Percentiles rank a stretch among this genome's conserved stretches.
Conservation (phyloP, 2,797 vertebrate species). For the Phataginus tetradactyla region DNA sequence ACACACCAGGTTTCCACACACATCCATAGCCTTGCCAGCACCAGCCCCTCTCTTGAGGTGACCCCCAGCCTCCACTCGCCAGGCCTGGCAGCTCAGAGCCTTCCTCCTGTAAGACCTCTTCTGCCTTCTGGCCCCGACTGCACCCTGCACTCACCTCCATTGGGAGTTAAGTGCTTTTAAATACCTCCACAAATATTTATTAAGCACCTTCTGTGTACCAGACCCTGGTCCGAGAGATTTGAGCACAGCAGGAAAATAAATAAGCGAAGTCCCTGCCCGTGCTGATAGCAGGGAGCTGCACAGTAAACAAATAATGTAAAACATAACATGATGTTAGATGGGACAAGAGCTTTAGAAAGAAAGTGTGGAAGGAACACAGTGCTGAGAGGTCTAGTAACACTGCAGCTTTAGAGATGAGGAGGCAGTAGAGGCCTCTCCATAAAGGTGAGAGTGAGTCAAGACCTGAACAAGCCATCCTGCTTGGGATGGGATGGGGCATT, state of each 20-base stretch:
- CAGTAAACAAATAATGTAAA: neutral
- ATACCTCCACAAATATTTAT: neutral
- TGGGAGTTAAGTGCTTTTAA: neutral
- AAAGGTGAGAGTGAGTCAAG: neutral
- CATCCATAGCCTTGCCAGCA: fast-evolving
- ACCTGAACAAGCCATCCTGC: neutral
- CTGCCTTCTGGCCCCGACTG: neutral
- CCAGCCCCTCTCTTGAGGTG: neutral
- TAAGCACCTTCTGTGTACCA: neutral
- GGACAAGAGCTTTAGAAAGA: neutral
- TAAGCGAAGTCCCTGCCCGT: neutral
- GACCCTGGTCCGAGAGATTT: neutral
- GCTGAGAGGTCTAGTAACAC: fast-evolving
- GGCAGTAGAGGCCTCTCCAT: neutral
- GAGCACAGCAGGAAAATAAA: neutral
- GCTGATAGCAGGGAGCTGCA: too few species aligned
- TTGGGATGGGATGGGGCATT: too few species aligned
- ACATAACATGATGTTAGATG: neutral
- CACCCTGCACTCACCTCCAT: neutral
- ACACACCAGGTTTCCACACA: neutral
- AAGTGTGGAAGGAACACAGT: neutral
- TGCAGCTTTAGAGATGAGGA: neutral
- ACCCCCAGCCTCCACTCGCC: neutral
- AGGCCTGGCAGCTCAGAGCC: neutral
- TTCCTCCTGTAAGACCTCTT: neutral